Evolutionary conservation across 2,888 invertebrate genomes (phyloP).

Genomic region (Mythimna vitellina): DNA sequence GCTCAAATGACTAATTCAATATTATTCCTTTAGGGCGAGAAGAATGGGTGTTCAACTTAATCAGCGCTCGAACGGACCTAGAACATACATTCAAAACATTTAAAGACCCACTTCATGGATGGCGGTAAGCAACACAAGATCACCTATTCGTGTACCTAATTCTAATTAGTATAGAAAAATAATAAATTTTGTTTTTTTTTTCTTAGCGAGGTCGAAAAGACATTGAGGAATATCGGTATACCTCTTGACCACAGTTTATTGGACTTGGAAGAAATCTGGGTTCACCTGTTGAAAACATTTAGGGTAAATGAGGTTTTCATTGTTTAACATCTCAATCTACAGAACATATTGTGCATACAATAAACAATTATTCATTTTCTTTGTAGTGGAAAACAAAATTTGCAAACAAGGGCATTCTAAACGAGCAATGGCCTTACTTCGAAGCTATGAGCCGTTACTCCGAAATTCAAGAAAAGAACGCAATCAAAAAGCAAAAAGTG

Average conservation of each 20-base stretch:
- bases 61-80: constrained; percentile 78
- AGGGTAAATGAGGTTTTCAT: constrained; percentile 72
- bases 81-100: constrained; percentile 77
- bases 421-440: constrained; percentile 86
- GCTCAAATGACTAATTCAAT: background rate
- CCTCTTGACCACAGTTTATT: constrained; percentile 84
- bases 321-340: background rate
- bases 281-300: constrained; percentile 81
- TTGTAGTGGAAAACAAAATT: constrained; percentile 88
- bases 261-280: constrained; percentile 84
- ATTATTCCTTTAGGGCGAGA: constrained; percentile 79
- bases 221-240: constrained; percentile 77
- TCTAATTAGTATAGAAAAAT: background rate
- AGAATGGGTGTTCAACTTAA: constrained; percentile 83
- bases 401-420: constrained; percentile 83
- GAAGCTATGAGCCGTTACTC: constrained; percentile 79
- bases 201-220: constrained; percentile 84
- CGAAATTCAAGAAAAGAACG: constrained; percentile 66
- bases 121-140: constrained; percentile 74
- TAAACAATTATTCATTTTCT: background rate
- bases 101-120: constrained; percentile 73
- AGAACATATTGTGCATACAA: background rate
- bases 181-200: constrained; percentile 6
- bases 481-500: constrained; percentile 63
- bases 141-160: background rate